Base-by-base conservation (phyloP, 2,797 vertebrate species). In the Pangasius mekongensis region DNA sequence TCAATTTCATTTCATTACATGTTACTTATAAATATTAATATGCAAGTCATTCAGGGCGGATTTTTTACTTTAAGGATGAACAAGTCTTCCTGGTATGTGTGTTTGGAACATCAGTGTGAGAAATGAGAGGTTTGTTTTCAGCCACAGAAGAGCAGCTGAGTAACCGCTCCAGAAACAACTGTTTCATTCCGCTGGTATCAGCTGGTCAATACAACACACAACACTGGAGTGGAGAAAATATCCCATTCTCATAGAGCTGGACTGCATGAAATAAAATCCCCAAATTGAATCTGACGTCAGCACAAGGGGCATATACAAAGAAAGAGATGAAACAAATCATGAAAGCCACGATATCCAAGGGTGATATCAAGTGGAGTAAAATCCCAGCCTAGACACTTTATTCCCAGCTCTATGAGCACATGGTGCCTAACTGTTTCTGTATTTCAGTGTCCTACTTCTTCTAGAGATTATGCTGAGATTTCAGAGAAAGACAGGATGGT, bases 401-500 rank as follows among this genome's bases (percentile, higher is more conserved):
- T 43, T 84, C 83, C 24, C 47, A 56, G 85, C 36, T 54, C 47
- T 64, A 54, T 77, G 43, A 66, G 58, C 60, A 47, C 20, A 87
- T 67, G 43, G 85, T 87, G 81, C 58, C 49, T 69, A 43, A 86
- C 67, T 54, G 60, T 64, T 58, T 54, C 56, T 36, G 58, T 18
- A 39, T 85, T 74, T 89, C 62, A 88, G 47, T 86, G 91, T 77
- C 83, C 64, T 85, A 67, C 62, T 84, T 88, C 56, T 58, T 88
- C 62, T 85, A 66, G 39, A 33, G 87, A 90, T 87, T 64, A 64
- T 90, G 89, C 86, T 86, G 74, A 92, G 87, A 91, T 90, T 87
- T 85, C 39, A 27, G 64, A 83, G 87, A 89, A 92, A 88, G 52
- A 71, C 89, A 86, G 80, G 88, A 71, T 69, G 93, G 94, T 95